These are phyloP conservation scores for Prinia subflava DNA, from an alignment of 2,113 vertebrate species.

Conservation along the genomic window DNA sequence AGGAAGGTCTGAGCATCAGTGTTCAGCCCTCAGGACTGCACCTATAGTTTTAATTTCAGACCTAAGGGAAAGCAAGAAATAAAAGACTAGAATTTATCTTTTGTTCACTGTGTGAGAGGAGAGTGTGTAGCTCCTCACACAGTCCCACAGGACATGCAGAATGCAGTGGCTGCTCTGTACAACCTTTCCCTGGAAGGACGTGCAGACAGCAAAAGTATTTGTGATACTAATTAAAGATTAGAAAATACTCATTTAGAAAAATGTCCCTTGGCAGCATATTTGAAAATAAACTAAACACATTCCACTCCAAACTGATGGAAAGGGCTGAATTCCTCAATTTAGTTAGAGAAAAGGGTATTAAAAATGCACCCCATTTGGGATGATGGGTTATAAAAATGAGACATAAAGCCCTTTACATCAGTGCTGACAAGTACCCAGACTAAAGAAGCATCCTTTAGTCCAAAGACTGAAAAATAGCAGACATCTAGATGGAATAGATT, in stretches of 20 bases:
- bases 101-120: slow-evolving; percentile 46
- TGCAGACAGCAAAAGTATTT: slow-evolving; percentile 10
- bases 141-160: neutral
- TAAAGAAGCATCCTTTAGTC: neutral
- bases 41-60: neutral
- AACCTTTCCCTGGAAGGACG: neutral
- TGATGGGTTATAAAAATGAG: neutral
- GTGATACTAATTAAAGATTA: slow-evolving; percentile 40
- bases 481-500: neutral
- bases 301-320: neutral
- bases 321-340: neutral
- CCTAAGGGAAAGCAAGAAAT: neutral
- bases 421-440: neutral
- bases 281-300: neutral
- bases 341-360: neutral
- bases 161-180: neutral
- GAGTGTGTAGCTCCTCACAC: neutral
- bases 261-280: neutral
- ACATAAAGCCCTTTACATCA: neutral
- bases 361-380: neutral
- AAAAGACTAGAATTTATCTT: neutral
- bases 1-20: slow-evolving; percentile 1
- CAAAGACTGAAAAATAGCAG: neutral
- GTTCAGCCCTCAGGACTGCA: neutral
- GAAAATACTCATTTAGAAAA: slow-evolving; percentile 21